Percentiles rank a stretch among this genome's conserved stretches.
These are phyloP conservation scores for Bombus soroeensis DNA, from an alignment of 1,140 invertebrate species.

Conservation along the genomic window DNA sequence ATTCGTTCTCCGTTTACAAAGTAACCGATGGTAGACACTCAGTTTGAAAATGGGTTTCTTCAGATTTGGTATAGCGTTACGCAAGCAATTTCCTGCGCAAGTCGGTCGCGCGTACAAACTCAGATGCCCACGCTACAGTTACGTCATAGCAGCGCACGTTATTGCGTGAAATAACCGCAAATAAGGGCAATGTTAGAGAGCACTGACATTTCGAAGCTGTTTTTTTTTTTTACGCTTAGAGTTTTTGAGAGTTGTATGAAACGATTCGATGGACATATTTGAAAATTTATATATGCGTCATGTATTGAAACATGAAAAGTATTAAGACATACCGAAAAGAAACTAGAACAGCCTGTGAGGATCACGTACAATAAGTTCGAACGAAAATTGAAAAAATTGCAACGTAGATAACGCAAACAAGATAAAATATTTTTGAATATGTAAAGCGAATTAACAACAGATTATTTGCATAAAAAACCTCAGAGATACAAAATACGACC, in stretches of 20 bases:
- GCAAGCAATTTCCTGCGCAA: constrained; percentile 43
- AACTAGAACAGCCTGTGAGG: too few species aligned
- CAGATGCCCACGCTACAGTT: constrained; percentile 37
- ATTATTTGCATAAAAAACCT: not conserved
- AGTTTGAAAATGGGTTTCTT: constrained; percentile 6
- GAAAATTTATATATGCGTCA: not conserved
- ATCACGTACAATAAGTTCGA: too few species aligned
- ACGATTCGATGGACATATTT: not conserved
- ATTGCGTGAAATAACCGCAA: constrained; percentile 44
- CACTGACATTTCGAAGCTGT: constrained; percentile 17
- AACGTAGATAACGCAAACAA: too few species aligned
- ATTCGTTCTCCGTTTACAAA: constrained; percentile 17
- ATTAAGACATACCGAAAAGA: too few species aligned
- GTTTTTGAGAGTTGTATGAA: not conserved
- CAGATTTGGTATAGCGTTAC: constrained; percentile 32
- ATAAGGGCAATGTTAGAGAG: constrained; percentile 46
- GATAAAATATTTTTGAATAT: not conserved
- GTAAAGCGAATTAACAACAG: too few species aligned
- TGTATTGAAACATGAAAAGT: not conserved
- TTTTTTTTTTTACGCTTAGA: not conserved
- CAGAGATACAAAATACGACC: not conserved
- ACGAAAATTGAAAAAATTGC: too few species aligned
- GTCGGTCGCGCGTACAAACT: not conserved
- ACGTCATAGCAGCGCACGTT: constrained; percentile 21
- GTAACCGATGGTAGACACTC: not conserved